phyloP scores from a whole-genome alignment of 2,888 invertebrate genomes.

The Cephus nigrinus region DNA sequence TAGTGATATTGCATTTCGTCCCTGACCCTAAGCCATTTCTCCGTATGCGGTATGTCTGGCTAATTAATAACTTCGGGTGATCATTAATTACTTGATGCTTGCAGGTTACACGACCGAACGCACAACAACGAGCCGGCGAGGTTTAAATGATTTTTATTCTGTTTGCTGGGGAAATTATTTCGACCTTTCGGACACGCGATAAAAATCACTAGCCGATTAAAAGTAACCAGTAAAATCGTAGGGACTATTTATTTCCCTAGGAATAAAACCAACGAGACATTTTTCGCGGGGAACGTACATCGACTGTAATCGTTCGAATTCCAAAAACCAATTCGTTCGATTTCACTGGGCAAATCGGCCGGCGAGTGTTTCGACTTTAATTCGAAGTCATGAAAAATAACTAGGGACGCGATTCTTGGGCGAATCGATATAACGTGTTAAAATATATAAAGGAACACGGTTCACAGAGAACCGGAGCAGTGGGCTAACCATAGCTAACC shows the following conservation, averaged over 20 bases:
- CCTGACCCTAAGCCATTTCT: background rate
- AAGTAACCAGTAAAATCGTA: background rate
- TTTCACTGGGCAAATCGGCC: background rate
- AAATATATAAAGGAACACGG: background rate
- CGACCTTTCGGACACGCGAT: background rate
- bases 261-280: background rate
- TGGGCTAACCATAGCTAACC: background rate
- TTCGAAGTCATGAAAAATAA: background rate
- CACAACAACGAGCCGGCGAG: background rate
- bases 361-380: no score
- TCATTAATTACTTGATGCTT: background rate
- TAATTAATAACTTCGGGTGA: background rate
- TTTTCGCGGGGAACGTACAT: background rate
- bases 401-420: no score
- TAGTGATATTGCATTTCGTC: background rate
- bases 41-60: background rate
- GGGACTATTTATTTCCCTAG: background rate
- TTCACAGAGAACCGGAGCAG: background rate
- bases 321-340: no score
- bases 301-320: background rate
- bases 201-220: background rate
- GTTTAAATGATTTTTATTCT: background rate
- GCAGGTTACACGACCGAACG: background rate
- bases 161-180: background rate
- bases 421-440: background rate